Evolutionary conservation across 2,113 vertebrate genomes (phyloP).

Genomic region (Rousettus leschenaultii): DNA sequence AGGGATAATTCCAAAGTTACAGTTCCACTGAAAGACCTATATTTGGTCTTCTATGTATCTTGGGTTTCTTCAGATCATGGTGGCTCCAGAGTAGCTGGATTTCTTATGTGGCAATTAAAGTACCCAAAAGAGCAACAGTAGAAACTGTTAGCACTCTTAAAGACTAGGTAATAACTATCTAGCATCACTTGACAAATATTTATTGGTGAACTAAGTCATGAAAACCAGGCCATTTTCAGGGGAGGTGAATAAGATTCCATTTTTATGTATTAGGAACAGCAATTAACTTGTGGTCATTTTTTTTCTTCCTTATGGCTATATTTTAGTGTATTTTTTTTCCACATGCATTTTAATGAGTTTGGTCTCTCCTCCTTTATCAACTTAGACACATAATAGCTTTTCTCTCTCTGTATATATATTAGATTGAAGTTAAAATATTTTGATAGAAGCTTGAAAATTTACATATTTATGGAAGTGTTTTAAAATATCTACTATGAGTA

Average conservation of each 20-base stretch:
- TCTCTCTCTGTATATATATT: background rate
- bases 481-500: background rate
- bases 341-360: background rate
- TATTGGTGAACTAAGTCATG: background rate
- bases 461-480: background rate
- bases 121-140: background rate
- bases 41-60: background rate
- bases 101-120: background rate
- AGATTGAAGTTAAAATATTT: background rate
- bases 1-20: fast-evolving
- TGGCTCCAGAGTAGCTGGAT: background rate
- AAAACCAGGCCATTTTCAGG: background rate
- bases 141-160: background rate
- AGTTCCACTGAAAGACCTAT: fast-evolving
- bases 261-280: background rate
- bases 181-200: background rate
- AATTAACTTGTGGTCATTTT: background rate
- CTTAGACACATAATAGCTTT: background rate
- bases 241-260: background rate
- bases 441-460: background rate
- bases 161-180: background rate
- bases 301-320: background rate
- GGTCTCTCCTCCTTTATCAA: background rate
- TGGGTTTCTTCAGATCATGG: background rate
- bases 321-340: background rate